These are phyloP conservation scores for Sturmia bella DNA, from an alignment of 2,888 invertebrate species.

Conservation along the genomic window DNA sequence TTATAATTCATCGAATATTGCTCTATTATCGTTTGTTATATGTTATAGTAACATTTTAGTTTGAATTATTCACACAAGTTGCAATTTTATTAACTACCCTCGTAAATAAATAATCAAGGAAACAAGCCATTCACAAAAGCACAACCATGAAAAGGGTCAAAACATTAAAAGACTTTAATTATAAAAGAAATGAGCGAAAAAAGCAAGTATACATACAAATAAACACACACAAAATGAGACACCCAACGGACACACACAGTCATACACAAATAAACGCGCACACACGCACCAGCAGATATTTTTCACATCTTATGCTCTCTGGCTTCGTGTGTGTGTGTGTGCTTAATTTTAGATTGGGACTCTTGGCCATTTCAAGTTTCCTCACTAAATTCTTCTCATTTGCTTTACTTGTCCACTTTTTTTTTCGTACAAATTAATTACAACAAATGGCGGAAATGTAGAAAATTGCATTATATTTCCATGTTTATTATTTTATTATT, in stretches of 20 bases:
- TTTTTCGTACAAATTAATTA: slow-evolving; percentile 60
- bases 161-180: slow-evolving; percentile 59
- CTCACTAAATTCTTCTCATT: slow-evolving; percentile 21
- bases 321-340: neutral
- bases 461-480: slow-evolving; percentile 43
- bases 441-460: slow-evolving; percentile 55
- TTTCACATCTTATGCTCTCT: neutral
- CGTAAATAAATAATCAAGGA: slow-evolving; percentile 35
- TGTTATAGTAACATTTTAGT: neutral
- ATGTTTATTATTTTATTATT: slow-evolving; percentile 23
- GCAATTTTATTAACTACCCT: neutral
- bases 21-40: neutral
- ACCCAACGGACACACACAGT: neutral
- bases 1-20: too few relatives aligned
- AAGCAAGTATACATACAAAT: too few relatives aligned
- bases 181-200: slow-evolving; percentile 16
- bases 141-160: slow-evolving; percentile 38
- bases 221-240: slow-evolving; percentile 31
- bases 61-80: neutral
- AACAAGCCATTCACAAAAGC: slow-evolving; percentile 33
- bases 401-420: neutral
- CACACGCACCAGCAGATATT: neutral
- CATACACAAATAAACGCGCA: slow-evolving; percentile 3
- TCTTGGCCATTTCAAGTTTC: slow-evolving; percentile 18
- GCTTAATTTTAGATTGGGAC: neutral